A percentile compares a stretch with the other conserved stretches of the same genome.
Conservation (phyloP, 23 tunicate genomes). For the Botrylloides violaceus region DNA sequence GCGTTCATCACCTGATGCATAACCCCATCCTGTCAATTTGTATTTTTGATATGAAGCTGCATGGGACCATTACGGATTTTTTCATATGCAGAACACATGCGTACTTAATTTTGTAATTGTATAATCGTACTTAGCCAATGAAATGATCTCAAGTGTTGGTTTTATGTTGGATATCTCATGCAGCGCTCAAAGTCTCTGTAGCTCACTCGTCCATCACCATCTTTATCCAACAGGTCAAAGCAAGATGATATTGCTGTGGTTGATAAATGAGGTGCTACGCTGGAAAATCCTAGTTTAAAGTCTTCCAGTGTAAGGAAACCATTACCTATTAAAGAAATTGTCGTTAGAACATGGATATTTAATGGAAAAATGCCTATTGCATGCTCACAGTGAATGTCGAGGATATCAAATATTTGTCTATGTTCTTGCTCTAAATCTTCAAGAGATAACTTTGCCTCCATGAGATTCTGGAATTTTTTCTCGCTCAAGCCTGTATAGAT, state of each 20-base stretch:
- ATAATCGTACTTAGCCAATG: too few species aligned
- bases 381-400: constrained; percentile 42
- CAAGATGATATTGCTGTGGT: constrained; percentile 42
- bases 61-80: too few species aligned
- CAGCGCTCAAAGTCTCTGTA: constrained; percentile 58
- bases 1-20: too few species aligned
- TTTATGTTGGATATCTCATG: constrained; percentile 21
- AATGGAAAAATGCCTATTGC: not conserved
- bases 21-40: too few species aligned
- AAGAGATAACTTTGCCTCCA: constrained; percentile 21
- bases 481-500: constrained; percentile 21
- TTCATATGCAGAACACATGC: too few species aligned
- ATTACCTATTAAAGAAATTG: constrained; percentile 10
- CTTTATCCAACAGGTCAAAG: constrained; percentile 31
- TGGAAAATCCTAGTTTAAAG: constrained; percentile 44
- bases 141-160: too few species aligned
- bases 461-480: constrained; percentile 36
- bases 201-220: constrained; percentile 46
- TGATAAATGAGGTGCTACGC: constrained; percentile 46
- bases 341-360: not conserved
- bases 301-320: constrained; percentile 75
- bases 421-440: constrained; percentile 32
- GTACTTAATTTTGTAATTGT: too few species aligned
- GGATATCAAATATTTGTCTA: constrained; percentile 50
- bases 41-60: too few species aligned